These are phyloP conservation scores for Corynorhinus townsendii DNA, from an alignment of 2,113 vertebrate genomes.

Conservation along the genomic window DNA sequence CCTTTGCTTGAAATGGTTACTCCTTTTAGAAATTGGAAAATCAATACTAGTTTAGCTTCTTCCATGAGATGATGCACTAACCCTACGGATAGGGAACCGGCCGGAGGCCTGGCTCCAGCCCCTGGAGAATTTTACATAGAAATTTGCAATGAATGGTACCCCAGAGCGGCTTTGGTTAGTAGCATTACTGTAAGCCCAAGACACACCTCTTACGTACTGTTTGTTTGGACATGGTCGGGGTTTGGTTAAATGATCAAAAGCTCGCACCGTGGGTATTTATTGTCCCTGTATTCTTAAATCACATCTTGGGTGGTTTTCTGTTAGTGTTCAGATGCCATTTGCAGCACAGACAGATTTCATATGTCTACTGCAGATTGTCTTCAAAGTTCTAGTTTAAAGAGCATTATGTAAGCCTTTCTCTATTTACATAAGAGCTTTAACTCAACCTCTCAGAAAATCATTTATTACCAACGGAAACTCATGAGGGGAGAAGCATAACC, in stretches of 20 bases:
- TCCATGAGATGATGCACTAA: conserved; percentile 30
- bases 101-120: background rate
- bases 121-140: background rate
- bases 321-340: conserved; percentile 60
- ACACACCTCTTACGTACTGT: background rate
- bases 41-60: conserved; percentile 58
- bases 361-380: conserved; percentile 66
- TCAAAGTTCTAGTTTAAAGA: conserved; percentile 70
- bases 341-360: conserved; percentile 60
- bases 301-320: conserved; percentile 50
- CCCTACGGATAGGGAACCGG: background rate
- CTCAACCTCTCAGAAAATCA: conserved; percentile 47
- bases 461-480: conserved; percentile 55
- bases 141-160: background rate
- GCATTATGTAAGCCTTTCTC: conserved; percentile 65
- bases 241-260: conserved; percentile 12
- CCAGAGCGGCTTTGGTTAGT: background rate
- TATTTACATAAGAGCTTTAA: conserved; percentile 64
- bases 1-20: conserved; percentile 13
- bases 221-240: background rate
- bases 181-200: background rate
- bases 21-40: conserved; percentile 52
- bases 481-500: background rate
- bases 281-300: conserved; percentile 46
- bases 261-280: conserved; percentile 18